Conservation (phyloP, 2,888 invertebrate species). For the Trichopria drosophilae region DNA sequence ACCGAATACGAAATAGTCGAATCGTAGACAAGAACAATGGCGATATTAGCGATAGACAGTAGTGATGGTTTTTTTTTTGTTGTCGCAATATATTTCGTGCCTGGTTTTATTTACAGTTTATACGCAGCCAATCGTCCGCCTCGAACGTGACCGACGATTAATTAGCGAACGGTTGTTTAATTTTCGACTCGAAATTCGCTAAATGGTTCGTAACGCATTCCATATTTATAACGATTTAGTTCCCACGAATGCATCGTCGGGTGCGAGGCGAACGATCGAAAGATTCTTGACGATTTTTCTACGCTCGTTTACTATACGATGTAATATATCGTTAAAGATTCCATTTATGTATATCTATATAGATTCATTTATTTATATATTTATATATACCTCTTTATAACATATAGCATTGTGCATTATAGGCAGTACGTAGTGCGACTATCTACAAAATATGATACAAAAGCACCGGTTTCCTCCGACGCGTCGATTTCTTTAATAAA, state of each 20-base stretch:
- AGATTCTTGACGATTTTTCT: background rate
- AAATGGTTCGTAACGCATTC: no score
- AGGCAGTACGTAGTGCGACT: constrained; percentile 51
- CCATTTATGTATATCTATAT: constrained; percentile 46
- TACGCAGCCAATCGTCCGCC: background rate
- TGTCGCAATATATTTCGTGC: no score
- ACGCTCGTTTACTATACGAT: constrained; percentile 16
- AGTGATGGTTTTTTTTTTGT: constrained; percentile 14
- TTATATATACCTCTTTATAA: constrained; percentile 47
- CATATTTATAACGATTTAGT: no score
- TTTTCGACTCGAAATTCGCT: no score
- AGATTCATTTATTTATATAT: constrained; percentile 29
- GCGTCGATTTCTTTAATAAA: constrained; percentile 35
- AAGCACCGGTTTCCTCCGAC: constrained; percentile 44
- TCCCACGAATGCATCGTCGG: no score
- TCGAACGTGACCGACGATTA: background rate
- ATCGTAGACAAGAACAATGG: background rate
- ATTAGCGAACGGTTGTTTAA: no score
- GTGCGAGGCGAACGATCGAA: background rate
- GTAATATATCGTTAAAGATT: constrained; percentile 44
- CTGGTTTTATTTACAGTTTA: constrained; percentile 9
- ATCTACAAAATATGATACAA: constrained; percentile 57
- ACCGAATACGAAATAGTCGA: no score
- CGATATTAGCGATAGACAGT: constrained; percentile 17
- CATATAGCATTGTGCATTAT: constrained; percentile 53